Evolutionary conservation across 2,113 vertebrate genomes (phyloP), one percentile per base, ranked within the genome.

Genomic region (Mohoua ochrocephala): DNA sequence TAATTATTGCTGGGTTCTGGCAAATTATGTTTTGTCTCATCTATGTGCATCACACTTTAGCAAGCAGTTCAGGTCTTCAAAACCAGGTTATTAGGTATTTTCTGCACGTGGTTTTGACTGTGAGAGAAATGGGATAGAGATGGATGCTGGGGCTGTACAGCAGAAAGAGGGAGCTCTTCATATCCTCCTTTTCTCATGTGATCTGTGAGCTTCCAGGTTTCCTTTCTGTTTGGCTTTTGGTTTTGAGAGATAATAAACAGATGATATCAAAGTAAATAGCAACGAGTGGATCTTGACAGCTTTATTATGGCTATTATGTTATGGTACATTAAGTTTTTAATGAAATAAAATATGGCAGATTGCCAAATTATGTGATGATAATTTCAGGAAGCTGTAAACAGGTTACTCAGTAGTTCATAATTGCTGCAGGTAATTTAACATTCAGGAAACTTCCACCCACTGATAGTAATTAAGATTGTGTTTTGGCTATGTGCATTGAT

Each of bases 351-450:
- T 96, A 74, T 91, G 93, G 95, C 93, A 95, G 76, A 95, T 97
- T 96, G 94, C 96, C 91, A 94, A 78, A 92, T 87, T 93, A 85
- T 77, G 77, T 96, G 82, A 94, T 91, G 95, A 92, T 95, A 90
- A 96, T 93, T 95, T 96, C 93, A 96, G 91, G 93, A 95, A 94
- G 89, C 90, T 95, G 93, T 96, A 96, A 95, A 94, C 84, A 95
- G 79, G 85, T 97, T 95, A 87, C 92, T 91, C 92, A 54, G 88
- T 92, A 89, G 80, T 87, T 96, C 2, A 2, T 94, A 97, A 97
- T 96, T 96, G 75, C 92, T 82, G 87, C 76, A 97, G 91, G 97
- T 96, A 96, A 97, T 97, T 97, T 95, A 89, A 82, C 82, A 74
- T 96, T 87, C 92, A 87, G 90, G 84, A 96, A 96, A 91, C 91